Percentiles rank a stretch among this genome's conserved stretches.
Conservation (phyloP, 2,888 invertebrate genomes). For the Xestia rhomboidea region DNA sequence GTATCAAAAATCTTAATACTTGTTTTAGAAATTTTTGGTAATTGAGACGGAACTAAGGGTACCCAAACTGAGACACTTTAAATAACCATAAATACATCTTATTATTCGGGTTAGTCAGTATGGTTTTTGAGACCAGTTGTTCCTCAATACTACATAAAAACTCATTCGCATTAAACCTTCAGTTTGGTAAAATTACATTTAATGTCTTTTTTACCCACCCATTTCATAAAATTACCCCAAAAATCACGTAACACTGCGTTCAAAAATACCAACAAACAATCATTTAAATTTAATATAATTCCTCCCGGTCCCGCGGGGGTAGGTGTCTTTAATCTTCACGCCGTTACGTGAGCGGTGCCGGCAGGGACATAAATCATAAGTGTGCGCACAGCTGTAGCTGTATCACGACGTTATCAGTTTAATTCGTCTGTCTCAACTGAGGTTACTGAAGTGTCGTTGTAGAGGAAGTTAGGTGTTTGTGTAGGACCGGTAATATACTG, state of each 20-base stretch:
- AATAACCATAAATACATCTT: too few relatives aligned
- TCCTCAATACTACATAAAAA: too few relatives aligned
- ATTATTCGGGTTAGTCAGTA: background rate
- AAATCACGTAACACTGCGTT: background rate
- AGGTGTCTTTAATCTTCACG: conserved; percentile 69
- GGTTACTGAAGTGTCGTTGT: background rate
- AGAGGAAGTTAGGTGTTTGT: background rate
- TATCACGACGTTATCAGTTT: conserved; percentile 61
- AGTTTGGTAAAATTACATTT: background rate
- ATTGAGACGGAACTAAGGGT: background rate
- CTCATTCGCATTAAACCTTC: too few relatives aligned
- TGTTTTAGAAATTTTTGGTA: background rate
- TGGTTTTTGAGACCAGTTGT: background rate
- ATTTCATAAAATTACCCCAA: background rate
- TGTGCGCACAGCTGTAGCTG: conserved; percentile 59
- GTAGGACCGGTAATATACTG: background rate
- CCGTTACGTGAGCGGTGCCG: conserved; percentile 45
- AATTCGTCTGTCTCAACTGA: conserved; percentile 53
- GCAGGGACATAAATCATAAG: conserved; percentile 66
- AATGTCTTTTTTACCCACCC: background rate
- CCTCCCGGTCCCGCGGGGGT: conserved; percentile 63
- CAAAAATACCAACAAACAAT: conserved; percentile 40
- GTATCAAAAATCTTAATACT: too few relatives aligned
- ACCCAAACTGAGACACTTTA: too few relatives aligned
- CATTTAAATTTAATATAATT: conserved; percentile 62